Evolutionary conservation across 2,113 vertebrate genomes (phyloP), one percentile per base, ranked within the genome.

Genomic region (Amblyopsis rosae): DNA sequence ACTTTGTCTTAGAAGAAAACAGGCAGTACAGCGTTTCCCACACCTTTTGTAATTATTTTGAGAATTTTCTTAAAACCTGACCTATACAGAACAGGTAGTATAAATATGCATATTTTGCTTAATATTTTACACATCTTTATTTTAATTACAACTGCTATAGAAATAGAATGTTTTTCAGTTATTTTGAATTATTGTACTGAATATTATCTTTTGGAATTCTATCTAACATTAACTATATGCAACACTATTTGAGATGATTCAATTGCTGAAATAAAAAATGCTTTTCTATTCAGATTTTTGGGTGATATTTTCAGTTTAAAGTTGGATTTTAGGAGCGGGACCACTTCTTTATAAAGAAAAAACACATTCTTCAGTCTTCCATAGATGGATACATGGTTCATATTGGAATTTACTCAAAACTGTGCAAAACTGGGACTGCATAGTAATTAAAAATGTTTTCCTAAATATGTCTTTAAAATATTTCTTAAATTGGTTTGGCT

Each of bases 1-100:
- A 81, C 76, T 76, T 84, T 41, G 56, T 70, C 67, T 71, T 48
- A 16, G 12, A 41, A 41, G 7, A 41, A 13, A 64, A 77, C 67
- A 57, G 59, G 70, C 59, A 69, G 73, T 48, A 58, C 72, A 62
- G 68, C 53, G 58, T 55, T 26, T 33, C 57, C 71, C 56, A 68
- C 53, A 13, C 10, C 33, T 35, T 11, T 4, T 9, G 64, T 19
- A 59, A 57, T 54, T 57, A 54, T n/a, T 49, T 11, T 47, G 48
- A 45, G 26, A 60, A 58, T 62, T 67, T 35, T 55, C 35, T 57
- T 50, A 61, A 68, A 74, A 47, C 51, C 65, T 41, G 35, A 41
- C 35, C 35, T 41, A 6, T 41, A 41, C 35, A 41, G 35, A 41
- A 41, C 35, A 41, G 35, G 4, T 41, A 41, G 35, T 41, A 41